phyloP scores from a whole-genome alignment of 2,888 invertebrate genomes.

The Drosophila sordidapex region DNA sequence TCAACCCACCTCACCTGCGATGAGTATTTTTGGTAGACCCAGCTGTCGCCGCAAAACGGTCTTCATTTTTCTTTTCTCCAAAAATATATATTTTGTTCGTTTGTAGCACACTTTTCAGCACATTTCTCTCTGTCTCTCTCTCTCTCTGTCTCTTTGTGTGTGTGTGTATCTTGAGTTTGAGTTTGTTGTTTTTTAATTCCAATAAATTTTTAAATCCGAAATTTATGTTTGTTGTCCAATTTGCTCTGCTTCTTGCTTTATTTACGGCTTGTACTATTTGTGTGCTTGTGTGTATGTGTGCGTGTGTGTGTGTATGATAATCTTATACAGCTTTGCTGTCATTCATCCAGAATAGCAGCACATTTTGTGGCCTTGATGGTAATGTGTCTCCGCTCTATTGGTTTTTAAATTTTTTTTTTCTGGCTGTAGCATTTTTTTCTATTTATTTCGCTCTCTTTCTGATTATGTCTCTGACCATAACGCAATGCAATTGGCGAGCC shows the following conservation, averaged over 20 bases:
- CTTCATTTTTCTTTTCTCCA: slow-evolving; percentile 25
- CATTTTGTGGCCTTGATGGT: slow-evolving; percentile 50
- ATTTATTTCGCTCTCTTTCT: not conserved
- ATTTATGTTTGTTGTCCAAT: slow-evolving; percentile 25
- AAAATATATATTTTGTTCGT: slow-evolving; percentile 13
- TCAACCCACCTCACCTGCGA: slow-evolving; percentile 38
- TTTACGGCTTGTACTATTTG: not conserved
- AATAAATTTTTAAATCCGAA: slow-evolving; percentile 41
- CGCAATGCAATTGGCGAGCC: slow-evolving; percentile 69
- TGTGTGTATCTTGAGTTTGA: slow-evolving; percentile 22
- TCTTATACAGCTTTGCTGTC: slow-evolving; percentile 28
- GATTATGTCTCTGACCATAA: slow-evolving; percentile 42
- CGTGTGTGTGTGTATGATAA: slow-evolving; percentile 6
- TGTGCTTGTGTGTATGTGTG: slow-evolving; percentile 6
- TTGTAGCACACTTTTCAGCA: slow-evolving; percentile 65
- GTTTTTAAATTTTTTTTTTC: not conserved
- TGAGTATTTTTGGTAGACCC: slow-evolving; percentile 50
- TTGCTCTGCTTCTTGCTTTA: slow-evolving; percentile 16
- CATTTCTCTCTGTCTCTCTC: slow-evolving; percentile 5
- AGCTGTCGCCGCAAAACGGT: slow-evolving; percentile 44
- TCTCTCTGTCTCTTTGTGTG: not conserved
- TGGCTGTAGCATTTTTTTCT: not conserved
- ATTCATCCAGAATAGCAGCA: slow-evolving; percentile 18
- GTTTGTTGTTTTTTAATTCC: slow-evolving; percentile 29
- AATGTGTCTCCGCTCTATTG: slow-evolving; percentile 26